Evolutionary conservation across 2,888 invertebrate genomes (phyloP), one percentile per base, ranked within the genome.

Genomic region (Ennomos quercinarius): DNA sequence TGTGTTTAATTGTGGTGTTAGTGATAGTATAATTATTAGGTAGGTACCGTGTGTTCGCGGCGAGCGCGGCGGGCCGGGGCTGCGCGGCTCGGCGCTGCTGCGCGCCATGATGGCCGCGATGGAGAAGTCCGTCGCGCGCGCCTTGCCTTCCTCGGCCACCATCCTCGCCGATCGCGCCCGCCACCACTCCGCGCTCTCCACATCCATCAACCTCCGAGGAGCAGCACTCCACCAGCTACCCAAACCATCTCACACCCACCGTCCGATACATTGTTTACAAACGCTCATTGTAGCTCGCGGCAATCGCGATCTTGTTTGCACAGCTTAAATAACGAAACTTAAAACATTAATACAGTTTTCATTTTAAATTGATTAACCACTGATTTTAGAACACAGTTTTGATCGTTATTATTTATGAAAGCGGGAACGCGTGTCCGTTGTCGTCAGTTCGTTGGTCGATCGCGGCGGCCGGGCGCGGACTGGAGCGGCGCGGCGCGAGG

Each of bases 41-140:
- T 2, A 27, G 27, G 6, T 27, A 27, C 27, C 27, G 27, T 27
- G 27, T 27, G 27, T 27, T 27, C 87, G 84, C 80, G 91, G 89
- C 68, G 89, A 86, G 64, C 85, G 85, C 65, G 89, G 85, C 65
- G 89, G 87, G 84, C 74, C 84, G 78, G 91, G 89, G 77, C 89
- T 90, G 75, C 90, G 87, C 74, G 87, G 86, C 76, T 90, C 87
- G 63, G 81, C 86, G 75, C 86, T 88, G 80, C 89, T 91, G 71
- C 95, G 93, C 72, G 97, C 97, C 97, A 98, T 98, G 87, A 98
- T 98, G 80, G 98, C 98, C 74, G 98, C 98, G 84, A 98, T 98
- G 84, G 97, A 98, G 94, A 98, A 98, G 94, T 98, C 98, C 80
- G 98, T 98, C 82, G 98, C 97, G 89, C 85, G 81, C 67, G 88